Conservation (phyloP, 2,797 vertebrate species). For the Chelidonichthys spinosus region DNA sequence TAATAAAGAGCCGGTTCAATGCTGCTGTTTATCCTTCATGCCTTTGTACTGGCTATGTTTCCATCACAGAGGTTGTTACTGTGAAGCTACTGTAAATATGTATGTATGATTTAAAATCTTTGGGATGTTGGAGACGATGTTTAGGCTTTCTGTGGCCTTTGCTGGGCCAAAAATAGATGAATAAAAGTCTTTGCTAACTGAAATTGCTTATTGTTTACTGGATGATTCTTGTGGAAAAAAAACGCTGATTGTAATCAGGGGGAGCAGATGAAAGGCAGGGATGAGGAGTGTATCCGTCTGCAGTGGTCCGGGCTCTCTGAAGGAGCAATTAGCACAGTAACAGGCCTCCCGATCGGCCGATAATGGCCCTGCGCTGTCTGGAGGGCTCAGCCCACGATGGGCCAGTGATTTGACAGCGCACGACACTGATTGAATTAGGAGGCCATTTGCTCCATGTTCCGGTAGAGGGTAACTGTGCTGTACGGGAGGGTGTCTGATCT, state of each 20-base stretch:
- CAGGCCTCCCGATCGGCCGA: constrained; percentile 90
- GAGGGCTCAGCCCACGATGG: constrained; percentile 82
- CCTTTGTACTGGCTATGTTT: constrained; percentile 14
- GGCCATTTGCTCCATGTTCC: constrained; percentile 91
- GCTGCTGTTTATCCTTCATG: not conserved
- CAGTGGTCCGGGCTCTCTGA: constrained; percentile 80
- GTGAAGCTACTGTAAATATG: constrained; percentile 55
- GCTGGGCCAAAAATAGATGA: constrained; percentile 22
- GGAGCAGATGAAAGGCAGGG: constrained; percentile 56
- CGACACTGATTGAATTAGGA: constrained; percentile 94
- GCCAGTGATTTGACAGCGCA: constrained; percentile 93
- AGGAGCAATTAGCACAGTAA: constrained; percentile 90
- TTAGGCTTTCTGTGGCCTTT: constrained; percentile 12
- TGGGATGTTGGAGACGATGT: constrained; percentile 23
- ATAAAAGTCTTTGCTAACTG: constrained; percentile 33
- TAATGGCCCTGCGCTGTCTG: constrained; percentile 89
- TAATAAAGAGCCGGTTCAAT: constrained; percentile 9
- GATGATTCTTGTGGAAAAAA: constrained; percentile 38
- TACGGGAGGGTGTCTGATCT: constrained; percentile 81
- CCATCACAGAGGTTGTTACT: constrained; percentile 9
- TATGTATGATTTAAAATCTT: constrained; percentile 43
- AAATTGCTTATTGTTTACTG: constrained; percentile 22
- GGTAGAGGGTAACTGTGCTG: constrained; percentile 85
- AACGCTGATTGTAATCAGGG: constrained; percentile 31
- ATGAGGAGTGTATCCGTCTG: constrained; percentile 68